These are phyloP conservation scores for Enteromius anoplus DNA, from an alignment of 2,797 vertebrate genomes.

Conservation along the genomic window DNA sequence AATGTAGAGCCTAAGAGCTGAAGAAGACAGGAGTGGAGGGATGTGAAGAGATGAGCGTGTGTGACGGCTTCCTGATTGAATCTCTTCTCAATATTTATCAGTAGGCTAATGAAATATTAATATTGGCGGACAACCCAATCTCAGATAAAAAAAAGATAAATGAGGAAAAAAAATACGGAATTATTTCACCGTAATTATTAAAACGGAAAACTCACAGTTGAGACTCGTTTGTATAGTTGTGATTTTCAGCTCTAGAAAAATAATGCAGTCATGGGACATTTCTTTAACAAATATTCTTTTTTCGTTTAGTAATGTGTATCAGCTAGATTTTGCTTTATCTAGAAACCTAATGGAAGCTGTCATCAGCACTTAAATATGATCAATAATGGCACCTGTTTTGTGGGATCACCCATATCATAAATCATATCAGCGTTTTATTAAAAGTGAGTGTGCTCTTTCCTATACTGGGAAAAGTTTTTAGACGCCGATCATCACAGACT, in stretches of 20 bases:
- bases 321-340: neutral
- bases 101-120: constrained; percentile 6
- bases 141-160: neutral
- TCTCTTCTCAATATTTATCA: constrained; percentile 24
- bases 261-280: neutral
- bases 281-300: neutral
- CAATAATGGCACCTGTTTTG: neutral
- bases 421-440: neutral
- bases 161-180: neutral
- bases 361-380: neutral
- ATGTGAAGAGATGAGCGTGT: constrained; percentile 8
- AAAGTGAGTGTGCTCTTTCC: neutral
- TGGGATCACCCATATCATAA: neutral
- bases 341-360: neutral
- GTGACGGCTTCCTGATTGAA: neutral
- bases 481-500: neutral
- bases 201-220: neutral
- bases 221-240: neutral
- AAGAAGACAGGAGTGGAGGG: constrained; percentile 1
- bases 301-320: neutral
- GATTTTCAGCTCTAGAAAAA: neutral
- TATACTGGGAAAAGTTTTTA: neutral
- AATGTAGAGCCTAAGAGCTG: neutral
- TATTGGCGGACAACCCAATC: neutral
- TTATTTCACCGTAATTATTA: neutral